These are phyloP conservation scores for pig (Sus scrofa) DNA, from an alignment of 2,113 vertebrate genomes.

Conservation along the genomic window T2T-Sscrofa CM000820.6:56014001-56014500, in stretches of 20 bases:
- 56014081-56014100: slow-evolving; percentile 15
- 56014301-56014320: not conserved
- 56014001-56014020: slow-evolving; percentile 24
- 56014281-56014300: not conserved
- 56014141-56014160: not conserved
- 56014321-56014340: not conserved
- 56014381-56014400: not conserved
- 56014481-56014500: not conserved
- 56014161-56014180: not conserved
- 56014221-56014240: slow-evolving; percentile 21
- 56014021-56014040: not conserved
- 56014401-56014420: slow-evolving; percentile 18
- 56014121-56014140: not conserved
- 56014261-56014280: not conserved
- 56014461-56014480: not conserved
- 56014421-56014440: not conserved
- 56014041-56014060: not conserved
- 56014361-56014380: not conserved
- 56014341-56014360: not conserved
- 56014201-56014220: not conserved
- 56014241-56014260: not conserved
- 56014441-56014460: not conserved
- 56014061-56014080: not conserved
- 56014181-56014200: not conserved
- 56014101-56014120: not conserved